Conservation (phyloP, 2,888 invertebrate genomes). For the Cosmia trapezina region DNA sequence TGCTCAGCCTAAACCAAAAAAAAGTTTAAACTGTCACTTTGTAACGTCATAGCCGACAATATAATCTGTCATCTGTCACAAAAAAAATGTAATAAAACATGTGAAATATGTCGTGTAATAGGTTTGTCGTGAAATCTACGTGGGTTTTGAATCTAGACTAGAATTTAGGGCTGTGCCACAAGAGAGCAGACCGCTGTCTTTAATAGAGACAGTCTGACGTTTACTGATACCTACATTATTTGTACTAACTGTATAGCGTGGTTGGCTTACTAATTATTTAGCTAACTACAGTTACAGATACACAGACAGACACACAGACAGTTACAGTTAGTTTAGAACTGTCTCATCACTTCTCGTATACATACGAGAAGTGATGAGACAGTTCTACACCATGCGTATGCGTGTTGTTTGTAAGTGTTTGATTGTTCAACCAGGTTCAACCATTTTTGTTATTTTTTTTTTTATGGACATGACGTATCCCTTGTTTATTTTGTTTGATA, state of each 20-base stretch:
- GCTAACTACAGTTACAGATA: background rate
- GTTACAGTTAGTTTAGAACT: no score
- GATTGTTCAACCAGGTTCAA: no score
- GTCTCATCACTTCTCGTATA: background rate
- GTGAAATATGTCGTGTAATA: conserved; percentile 49
- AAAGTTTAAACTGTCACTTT: conserved; percentile 50
- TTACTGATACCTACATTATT: conserved; percentile 26
- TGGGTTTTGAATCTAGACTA: conserved; percentile 46
- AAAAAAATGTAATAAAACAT: conserved; percentile 47
- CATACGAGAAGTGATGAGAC: no score
- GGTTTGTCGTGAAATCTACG: conserved; percentile 50
- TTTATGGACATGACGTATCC: no score
- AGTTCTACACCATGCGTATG: no score
- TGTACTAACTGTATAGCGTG: conserved; percentile 7
- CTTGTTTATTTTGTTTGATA: no score
- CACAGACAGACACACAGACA: no score
- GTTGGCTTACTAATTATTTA: conserved; percentile 5
- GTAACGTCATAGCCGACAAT: conserved; percentile 43
- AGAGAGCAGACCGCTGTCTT: background rate
- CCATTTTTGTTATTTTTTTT: no score
- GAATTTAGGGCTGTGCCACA: conserved; percentile 30
- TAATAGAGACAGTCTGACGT: background rate
- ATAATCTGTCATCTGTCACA: conserved; percentile 58
- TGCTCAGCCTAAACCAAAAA: conserved; percentile 45
- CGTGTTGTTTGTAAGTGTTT: no score